A percentile compares a stretch with the other conserved stretches of the same genome.
Evolutionary conservation across 92 coral and sea anemone genomes (phyloP).

Genomic region (Parazoanthus swiftii): DNA sequence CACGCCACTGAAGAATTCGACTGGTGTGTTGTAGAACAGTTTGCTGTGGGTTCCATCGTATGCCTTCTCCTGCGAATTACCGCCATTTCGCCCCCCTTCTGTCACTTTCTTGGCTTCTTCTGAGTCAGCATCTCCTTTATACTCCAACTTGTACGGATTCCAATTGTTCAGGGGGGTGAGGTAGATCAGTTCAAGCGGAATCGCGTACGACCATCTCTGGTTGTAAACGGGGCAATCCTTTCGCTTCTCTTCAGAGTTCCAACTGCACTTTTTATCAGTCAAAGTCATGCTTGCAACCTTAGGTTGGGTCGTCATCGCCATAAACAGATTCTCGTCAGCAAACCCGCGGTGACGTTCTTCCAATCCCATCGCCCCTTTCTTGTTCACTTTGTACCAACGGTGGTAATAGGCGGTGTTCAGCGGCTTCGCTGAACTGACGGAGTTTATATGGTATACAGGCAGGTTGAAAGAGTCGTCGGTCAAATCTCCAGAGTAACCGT

Average conservation of each 20-base stretch:
- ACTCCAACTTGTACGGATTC: constrained; percentile 29
- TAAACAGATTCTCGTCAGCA: constrained; percentile 40
- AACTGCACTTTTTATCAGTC: background rate
- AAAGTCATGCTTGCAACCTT: constrained; percentile 29
- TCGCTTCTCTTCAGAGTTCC: constrained; percentile 8
- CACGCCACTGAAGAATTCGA: constrained; percentile 48
- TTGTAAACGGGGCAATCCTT: constrained; percentile 29
- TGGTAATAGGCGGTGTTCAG: constrained; percentile 43
- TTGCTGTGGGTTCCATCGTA: constrained; percentile 55
- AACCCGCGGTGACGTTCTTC: constrained; percentile 28
- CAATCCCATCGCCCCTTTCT: constrained; percentile 20
- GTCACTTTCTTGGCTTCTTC: background rate
- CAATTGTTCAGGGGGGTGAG: constrained; percentile 41
- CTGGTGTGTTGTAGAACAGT: constrained; percentile 52
- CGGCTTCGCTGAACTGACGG: background rate
- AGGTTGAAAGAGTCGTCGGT: constrained; percentile 59
- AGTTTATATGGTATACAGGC: background rate
- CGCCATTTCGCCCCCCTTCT: constrained; percentile 38
- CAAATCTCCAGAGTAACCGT: constrained; percentile 61
- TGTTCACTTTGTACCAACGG: constrained; percentile 36
- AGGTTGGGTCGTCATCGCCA: constrained; percentile 41
- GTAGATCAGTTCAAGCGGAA: constrained; percentile 37
- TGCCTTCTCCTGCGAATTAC: constrained; percentile 9
- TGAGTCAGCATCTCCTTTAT: constrained; percentile 11
- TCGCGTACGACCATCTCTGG: constrained; percentile 50